Evolutionary conservation across 2,113 vertebrate species (phyloP), one percentile per base, ranked within the genome.

Genomic region (Lanius ludovicianus): DNA sequence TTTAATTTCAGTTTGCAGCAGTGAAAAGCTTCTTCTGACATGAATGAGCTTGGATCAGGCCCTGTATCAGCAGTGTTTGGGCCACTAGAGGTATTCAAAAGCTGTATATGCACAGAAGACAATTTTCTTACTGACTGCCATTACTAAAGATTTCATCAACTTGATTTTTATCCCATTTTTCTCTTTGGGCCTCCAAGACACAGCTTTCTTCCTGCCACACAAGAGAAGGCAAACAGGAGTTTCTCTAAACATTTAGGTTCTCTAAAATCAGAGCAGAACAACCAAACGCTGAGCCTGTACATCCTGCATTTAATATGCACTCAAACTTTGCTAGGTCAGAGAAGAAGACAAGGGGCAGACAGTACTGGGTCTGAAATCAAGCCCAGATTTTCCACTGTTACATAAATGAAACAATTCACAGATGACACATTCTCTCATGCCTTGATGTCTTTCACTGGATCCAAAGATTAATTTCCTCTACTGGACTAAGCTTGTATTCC

Each of bases 401-500:
- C 76, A 96, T 92, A 96, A 97, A 93, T 41, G 35, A 95, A 94
- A 96, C 93, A 86, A 90, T 71, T 90, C 88, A 62, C 59, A 94
- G 95, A 97, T 93, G 93, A 96, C 88, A 96, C 93, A 95, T 94
- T 87, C 83, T 95, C 92, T 95, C 92, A 92, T 95, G 96, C 95
- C 90, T 96, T 68, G 64, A 88, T 96, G 90, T 87, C 83, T 94
- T 94, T 82, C 76, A 87, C 50, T 95, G 95, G 62, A 93, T 96
- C 73, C 90, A 93, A 94, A 96, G 92, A 95, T 93, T 96, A 94
- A 97, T 96, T 97, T 92, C 64, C n/a, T 82, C 92, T 82, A 84
- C 88, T 94, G 96, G 90, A 96, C 92, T 95, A 97, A 93, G 92
- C 92, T 91, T 97, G 96, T 95, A 96, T 95, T 96, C 83, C 93